Evolutionary conservation across 2,797 vertebrate species (phyloP), one percentile per base, ranked within the genome.

Genomic region (Amblyraja radiata): DNA sequence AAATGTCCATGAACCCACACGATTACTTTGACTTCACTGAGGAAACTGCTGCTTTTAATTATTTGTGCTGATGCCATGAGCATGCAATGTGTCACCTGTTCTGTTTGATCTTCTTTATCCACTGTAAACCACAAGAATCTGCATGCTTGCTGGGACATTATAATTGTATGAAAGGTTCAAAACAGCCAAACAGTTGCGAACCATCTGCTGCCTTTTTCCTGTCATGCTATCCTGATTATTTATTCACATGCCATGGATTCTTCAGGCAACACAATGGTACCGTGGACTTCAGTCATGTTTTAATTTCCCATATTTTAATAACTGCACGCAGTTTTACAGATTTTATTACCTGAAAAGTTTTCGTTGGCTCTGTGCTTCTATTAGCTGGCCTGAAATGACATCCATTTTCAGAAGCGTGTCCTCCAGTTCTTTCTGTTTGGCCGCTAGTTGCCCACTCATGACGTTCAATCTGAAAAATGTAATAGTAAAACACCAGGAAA

Each of bases 291-390:
- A 78, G 71, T 0, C 39, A 1, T 58, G 94, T 93, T 93, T 96
- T 97, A 94, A 98, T 98, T 97, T 97, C 93, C 97, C 95, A 91
- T 93, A 93, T 93, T 97, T 95, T 6, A 95, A 94, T 79, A 95
- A 95, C 8, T 94, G 94, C 94, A 97, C 6, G 6, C 36, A 39
- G 93, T 79, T 94, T 94, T 63, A 80, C 76, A 0, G 46, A 1
- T 46, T 94, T 93, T 93, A 96, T 97, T 94, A 98, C 98, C 97
- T 97, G 94, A 97, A 95, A 88, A 93, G 93, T 93, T 97, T 95
- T 6, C 95, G 94, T 80, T 95, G 95, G 90, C 94, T 95, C 9
- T 94, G 94, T 94, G 97, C 95, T 94, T 95, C 94, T 83, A 95
- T 95, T 93, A 97, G 96, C 84, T 97, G 95, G 77, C 93, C 94